phyloP scores from a whole-genome alignment of 30 jellyfish, hydroid and myxozoan species.

The Rhopilema esculentum region DNA sequence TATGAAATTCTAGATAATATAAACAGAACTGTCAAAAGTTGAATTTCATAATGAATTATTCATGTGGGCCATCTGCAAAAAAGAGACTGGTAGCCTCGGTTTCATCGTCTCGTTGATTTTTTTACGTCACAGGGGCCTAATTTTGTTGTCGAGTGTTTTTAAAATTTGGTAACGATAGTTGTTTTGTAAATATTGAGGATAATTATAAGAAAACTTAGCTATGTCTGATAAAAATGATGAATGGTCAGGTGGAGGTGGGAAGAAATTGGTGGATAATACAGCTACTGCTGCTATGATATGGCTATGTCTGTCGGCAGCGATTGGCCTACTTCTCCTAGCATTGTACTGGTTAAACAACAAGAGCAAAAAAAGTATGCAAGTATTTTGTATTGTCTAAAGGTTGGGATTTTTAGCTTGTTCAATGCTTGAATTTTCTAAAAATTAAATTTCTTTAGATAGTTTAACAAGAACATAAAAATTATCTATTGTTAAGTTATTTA shows the following conservation, averaged over 20 bases:
- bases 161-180: too few species aligned
- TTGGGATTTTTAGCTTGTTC: neutral
- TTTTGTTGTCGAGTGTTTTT: neutral
- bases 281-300: conserved; percentile 85
- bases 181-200: too few species aligned
- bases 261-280: conserved; percentile 33
- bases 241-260: neutral
- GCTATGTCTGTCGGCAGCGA: conserved; percentile 76
- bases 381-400: neutral
- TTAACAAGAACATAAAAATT: neutral
- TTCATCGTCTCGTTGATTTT: too few species aligned
- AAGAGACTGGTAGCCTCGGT: too few species aligned
- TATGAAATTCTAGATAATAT: too few species aligned
- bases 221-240: neutral
- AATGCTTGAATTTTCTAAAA: neutral
- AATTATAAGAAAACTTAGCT: too few species aligned
- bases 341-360: conserved; percentile 70
- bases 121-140: too few species aligned
- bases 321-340: conserved; percentile 62
- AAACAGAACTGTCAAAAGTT: too few species aligned
- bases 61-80: too few species aligned
- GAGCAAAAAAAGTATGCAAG: conserved; percentile 64
- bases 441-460: neutral
- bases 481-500: too few species aligned
- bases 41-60: too few species aligned